Conservation (phyloP, 1,140 invertebrate genomes). For the Tetramorium parvispinum region DNA sequence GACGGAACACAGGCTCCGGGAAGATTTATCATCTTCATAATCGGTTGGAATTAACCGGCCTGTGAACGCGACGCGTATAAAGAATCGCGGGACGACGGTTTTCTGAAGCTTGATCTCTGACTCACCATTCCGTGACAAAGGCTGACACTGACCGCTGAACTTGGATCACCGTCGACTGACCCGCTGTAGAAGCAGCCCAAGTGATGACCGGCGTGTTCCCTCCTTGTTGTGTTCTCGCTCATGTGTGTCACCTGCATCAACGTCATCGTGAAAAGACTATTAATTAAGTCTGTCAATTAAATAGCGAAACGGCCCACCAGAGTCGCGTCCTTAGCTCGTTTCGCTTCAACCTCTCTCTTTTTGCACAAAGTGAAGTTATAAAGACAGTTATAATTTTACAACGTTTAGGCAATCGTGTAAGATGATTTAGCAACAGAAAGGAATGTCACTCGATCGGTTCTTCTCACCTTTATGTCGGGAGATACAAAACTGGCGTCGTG, state of each 20-base stretch:
- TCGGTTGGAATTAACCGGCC: constrained; percentile 19
- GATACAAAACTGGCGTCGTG: constrained; percentile 87
- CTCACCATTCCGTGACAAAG: constrained; percentile 93
- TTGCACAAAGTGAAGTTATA: background rate
- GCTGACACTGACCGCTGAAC: constrained; percentile 89
- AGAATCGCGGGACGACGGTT: constrained; percentile 27
- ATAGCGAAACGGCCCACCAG: background rate
- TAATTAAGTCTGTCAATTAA: constrained; percentile 38
- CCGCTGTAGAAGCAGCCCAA: constrained; percentile 91
- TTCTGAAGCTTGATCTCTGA: constrained; percentile 69
- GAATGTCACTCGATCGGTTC: background rate
- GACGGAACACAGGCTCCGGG: background rate
- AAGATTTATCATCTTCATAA: constrained; percentile 38
- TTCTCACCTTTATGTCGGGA: constrained; percentile 85
- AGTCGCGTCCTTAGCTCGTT: background rate
- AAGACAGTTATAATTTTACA: background rate
- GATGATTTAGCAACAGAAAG: background rate
- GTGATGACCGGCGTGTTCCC: constrained; percentile 83
- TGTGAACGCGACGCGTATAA: constrained; percentile 20
- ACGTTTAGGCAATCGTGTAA: background rate
- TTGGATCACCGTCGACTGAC: constrained; percentile 88
- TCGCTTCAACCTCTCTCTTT: background rate
- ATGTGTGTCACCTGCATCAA: constrained; percentile 87
- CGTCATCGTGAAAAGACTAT: constrained; percentile 1
- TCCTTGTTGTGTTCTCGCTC: constrained; percentile 85